Evolutionary conservation across 1,140 invertebrate species (phyloP).

Genomic region (Bombus waltoni): DNA sequence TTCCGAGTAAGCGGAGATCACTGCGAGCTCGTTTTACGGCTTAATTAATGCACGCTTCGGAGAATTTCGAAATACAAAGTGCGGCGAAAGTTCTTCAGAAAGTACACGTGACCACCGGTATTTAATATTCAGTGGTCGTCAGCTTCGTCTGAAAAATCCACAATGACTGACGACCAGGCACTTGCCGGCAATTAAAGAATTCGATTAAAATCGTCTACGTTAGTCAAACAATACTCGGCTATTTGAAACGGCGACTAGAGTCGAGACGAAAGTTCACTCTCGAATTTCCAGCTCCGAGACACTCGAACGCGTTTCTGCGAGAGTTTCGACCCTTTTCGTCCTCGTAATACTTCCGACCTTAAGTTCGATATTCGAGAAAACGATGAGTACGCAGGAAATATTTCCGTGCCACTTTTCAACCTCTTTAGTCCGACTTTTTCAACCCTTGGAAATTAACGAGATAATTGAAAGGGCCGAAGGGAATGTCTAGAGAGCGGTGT

Average conservation of each 20-base stretch:
- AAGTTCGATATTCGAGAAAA: neutral
- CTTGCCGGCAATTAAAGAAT: neutral
- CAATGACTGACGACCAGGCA: neutral
- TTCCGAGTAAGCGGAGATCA: neutral
- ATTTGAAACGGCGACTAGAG: neutral
- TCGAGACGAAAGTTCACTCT: neutral
- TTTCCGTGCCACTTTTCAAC: neutral
- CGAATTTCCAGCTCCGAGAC: neutral
- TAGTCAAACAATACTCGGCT: neutral
- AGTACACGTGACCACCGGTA: too few relatives aligned
- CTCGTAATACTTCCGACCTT: neutral
- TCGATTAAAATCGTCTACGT: conserved; percentile 22
- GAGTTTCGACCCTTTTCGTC: neutral
- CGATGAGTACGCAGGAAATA: neutral
- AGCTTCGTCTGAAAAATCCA: neutral
- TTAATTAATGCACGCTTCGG: neutral
- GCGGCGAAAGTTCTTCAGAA: neutral
- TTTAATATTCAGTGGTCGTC: neutral
- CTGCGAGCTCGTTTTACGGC: too few relatives aligned
- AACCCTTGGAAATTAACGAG: neutral
- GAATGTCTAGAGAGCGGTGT: neutral
- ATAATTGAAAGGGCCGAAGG: conserved; percentile 12
- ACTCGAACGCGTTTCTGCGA: neutral
- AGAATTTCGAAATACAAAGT: neutral
- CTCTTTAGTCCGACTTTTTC: neutral